Conservation (phyloP, 2,113 vertebrate genomes). For the Sakesphorus luctuosus region DNA sequence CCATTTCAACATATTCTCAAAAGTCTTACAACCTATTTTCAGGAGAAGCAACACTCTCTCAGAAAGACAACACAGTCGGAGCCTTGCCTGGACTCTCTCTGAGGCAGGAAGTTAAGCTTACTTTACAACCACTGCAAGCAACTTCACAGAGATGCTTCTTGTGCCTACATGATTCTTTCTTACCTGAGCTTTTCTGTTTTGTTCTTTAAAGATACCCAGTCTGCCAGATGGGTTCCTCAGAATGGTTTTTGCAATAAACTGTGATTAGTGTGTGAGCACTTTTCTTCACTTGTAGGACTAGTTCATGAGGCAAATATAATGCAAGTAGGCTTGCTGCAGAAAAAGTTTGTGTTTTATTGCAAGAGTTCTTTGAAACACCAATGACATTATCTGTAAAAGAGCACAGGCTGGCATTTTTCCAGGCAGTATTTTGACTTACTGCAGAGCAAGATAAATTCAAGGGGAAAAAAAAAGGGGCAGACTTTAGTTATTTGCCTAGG, state of each 20-base stretch:
- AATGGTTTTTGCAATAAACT: neutral
- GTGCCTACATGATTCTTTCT: neutral
- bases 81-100: neutral
- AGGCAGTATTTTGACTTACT: neutral
- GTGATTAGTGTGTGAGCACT: accelerated
- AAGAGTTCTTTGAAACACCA: neutral
- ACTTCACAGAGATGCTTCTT: neutral
- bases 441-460: neutral
- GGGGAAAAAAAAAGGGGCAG: neutral
- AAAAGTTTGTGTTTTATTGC: neutral
- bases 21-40: neutral
- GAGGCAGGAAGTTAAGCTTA: neutral
- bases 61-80: accelerated
- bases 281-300: neutral
- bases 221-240: neutral
- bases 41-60: neutral
- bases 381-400: neutral
- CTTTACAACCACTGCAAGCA: neutral
- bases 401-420: neutral
- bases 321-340: neutral
- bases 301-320: neutral
- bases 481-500: neutral
- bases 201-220: neutral
- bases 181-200: neutral
- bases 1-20: neutral